Base-by-base conservation (phyloP, 2,888 invertebrate species). In the Autographa gamma region DNA sequence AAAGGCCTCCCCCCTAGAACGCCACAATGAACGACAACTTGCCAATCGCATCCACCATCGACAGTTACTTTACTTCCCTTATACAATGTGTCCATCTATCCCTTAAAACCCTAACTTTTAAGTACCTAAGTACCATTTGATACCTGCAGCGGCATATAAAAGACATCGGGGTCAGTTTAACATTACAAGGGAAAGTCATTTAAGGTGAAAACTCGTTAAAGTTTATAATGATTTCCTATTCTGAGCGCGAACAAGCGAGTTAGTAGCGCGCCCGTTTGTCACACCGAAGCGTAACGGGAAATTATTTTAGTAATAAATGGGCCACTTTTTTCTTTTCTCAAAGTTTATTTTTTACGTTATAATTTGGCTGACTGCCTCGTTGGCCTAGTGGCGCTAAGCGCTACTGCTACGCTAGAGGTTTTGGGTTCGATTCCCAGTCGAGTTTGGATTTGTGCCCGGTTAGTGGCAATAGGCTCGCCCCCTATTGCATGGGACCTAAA, bases 201-300 rank as follows among this genome's bases (percentile, higher is more conserved):
- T 82, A 81, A 84, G 74, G 74, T 58, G 71, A 77, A 89, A 88
- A 63, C 85, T 88, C 86, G 85, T 90, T 90, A 85, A 86, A 90
- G 81, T 88, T 88, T 84, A 76, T 88, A 90, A 90, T 87, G 85
- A 88, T 90, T 87, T 89, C 82, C 79, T 78, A 76, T 79, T 82
- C 64, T 71, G 67, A 69, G 65, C 68, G 73, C 80, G 78, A 85
- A 83, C 82, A 81, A 83, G 66, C 66, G 68, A 73, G 77, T 80
- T 68, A 67, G 72, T 63, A 48, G 69, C 56, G 34, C 19, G 61
- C 60, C 65, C 62, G 68, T 38, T 48, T 65, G n/a, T 86, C 41
- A 78, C 77, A 78, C 77, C 77, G 59, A 7, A 4, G n/a, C 25
- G 63, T 74, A 59, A 66, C 19, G 34, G 16, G 7, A 3, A 43